phyloP scores from a whole-genome alignment of 1,140 invertebrate species.

The Platyscapa corneri region DNA sequence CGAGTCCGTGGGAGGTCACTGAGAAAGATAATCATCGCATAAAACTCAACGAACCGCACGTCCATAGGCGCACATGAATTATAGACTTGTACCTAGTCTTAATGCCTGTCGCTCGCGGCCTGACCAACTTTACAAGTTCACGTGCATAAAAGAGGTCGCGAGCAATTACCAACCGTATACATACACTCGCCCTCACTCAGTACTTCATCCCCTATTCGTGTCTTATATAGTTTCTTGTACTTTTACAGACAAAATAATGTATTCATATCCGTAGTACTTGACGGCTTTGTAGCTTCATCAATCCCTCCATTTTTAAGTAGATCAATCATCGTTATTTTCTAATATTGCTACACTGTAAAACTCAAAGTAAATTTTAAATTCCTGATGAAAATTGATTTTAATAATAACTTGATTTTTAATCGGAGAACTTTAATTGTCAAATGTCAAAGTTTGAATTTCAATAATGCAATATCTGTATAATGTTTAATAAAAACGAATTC shows the following conservation, averaged over 20 bases:
- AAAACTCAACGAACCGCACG: slow-evolving; percentile 24
- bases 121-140: slow-evolving; percentile 40
- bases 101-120: background rate
- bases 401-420: too few relatives aligned
- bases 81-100: background rate
- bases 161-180: slow-evolving; percentile 3
- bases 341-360: background rate
- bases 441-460: background rate
- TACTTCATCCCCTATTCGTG: background rate
- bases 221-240: background rate
- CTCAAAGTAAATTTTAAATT: too few relatives aligned
- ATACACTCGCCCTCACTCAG: background rate
- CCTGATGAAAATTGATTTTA: too few relatives aligned
- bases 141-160: background rate
- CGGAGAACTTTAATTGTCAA: too few relatives aligned
- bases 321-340: background rate
- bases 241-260: background rate
- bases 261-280: background rate
- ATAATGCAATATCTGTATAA: background rate
- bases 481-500: background rate
- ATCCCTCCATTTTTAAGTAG: background rate
- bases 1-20: background rate
- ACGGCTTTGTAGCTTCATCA: background rate
- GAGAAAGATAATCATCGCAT: slow-evolving; percentile 56
- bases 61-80: slow-evolving; percentile 9